Conservation (phyloP, 2,113 vertebrate species). For the Emydocephalus ijimae region DNA sequence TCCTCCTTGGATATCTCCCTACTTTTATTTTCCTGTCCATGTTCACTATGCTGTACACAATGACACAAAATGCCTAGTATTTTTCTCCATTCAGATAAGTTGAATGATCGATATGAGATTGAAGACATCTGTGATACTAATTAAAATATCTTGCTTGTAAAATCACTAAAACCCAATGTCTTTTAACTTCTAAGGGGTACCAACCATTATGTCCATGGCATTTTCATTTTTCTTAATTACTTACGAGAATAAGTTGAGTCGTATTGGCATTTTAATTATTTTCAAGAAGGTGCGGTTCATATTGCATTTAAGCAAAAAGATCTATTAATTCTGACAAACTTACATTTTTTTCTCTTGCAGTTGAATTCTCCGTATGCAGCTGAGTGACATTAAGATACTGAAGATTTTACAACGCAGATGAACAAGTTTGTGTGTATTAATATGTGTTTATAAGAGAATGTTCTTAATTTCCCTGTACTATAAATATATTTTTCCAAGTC, state of each 20-base stretch:
- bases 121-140: neutral
- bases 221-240: neutral
- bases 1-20: neutral
- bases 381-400: slow-evolving; percentile 58
- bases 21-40: neutral
- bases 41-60: neutral
- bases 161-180: neutral
- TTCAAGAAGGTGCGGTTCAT: neutral
- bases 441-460: neutral
- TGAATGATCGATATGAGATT: neutral
- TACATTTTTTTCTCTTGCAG: slow-evolving; percentile 62
- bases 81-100: neutral
- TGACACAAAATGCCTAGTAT: neutral
- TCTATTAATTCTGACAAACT: slow-evolving; percentile 21
- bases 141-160: neutral
- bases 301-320: neutral
- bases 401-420: slow-evolving; percentile 29
- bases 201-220: neutral
- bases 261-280: neutral
- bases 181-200: neutral
- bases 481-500: slow-evolving; percentile 42
- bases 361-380: slow-evolving; percentile 76
- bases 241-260: neutral
- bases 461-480: slow-evolving; percentile 40
- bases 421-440: neutral